Evolutionary conservation across 2,888 invertebrate genomes (phyloP).

Genomic region (Lamellibrachia columna): DNA sequence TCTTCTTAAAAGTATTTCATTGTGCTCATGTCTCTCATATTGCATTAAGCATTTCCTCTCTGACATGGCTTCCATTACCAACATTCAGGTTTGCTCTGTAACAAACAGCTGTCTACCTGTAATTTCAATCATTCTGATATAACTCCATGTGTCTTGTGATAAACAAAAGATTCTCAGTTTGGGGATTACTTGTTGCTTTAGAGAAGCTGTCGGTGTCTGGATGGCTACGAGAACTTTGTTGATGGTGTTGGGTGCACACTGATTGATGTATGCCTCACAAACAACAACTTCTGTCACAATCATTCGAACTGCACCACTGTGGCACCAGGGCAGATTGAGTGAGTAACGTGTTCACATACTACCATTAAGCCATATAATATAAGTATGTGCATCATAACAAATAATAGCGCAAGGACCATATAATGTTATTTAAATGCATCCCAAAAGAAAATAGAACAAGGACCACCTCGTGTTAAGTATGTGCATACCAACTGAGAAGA

Average conservation of each 20-base stretch:
- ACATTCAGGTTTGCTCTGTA: no score
- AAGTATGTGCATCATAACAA: no score
- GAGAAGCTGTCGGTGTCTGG: slow-evolving; percentile 48
- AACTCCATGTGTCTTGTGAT: background rate
- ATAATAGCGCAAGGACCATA: no score
- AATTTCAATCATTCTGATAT: background rate
- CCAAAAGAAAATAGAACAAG: no score
- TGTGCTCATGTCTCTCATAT: background rate
- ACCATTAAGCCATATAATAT: background rate
- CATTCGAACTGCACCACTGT: slow-evolving; percentile 51
- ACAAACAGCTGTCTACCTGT: background rate
- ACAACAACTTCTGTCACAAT: slow-evolving; percentile 46
- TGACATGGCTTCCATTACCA: no score
- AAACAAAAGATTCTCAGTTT: background rate
- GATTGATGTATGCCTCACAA: slow-evolving; percentile 48
- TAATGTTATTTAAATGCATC: no score
- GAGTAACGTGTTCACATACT: slow-evolving; percentile 41
- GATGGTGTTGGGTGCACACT: slow-evolving; percentile 48
- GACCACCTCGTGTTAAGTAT: no score
- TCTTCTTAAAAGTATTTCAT: background rate
- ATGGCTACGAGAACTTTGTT: slow-evolving; percentile 49
- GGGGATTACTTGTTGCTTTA: background rate
- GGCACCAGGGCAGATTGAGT: slow-evolving; percentile 40
- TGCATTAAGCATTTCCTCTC: no score
- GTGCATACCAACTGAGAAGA: no score